These are phyloP conservation scores for Acanthopagrus latus DNA, from an alignment of 2,797 vertebrate species.

Conservation along the genomic window DNA sequence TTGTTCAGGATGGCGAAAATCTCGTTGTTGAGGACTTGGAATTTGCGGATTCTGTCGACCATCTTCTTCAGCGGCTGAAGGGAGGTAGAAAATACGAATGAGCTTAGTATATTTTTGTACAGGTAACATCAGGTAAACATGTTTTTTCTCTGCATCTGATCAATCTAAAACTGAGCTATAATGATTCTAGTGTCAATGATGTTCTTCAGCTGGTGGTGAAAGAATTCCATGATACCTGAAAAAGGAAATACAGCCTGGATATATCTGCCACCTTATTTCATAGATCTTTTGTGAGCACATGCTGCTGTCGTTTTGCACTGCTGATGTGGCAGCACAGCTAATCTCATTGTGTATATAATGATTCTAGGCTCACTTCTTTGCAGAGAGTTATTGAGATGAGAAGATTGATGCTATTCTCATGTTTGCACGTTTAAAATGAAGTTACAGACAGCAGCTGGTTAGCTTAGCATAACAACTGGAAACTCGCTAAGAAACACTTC, in stretches of 20 bases:
- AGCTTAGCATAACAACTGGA: not conserved
- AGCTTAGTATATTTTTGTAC: not conserved
- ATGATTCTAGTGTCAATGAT: conserved; percentile 87
- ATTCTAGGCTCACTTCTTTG: too few species aligned
- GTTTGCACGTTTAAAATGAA: not conserved
- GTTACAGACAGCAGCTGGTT: not conserved
- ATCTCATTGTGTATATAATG: too few species aligned
- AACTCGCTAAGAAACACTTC: not conserved
- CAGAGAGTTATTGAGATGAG: too few species aligned
- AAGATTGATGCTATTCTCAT: not conserved
- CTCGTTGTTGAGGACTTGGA: conserved; percentile 96
- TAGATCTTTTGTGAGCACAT: too few species aligned
- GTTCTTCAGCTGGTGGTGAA: conserved; percentile 99
- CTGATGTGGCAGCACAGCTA: too few species aligned
- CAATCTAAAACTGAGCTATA: too few species aligned
- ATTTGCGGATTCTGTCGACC: conserved; percentile 98
- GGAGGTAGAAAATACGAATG: not conserved
- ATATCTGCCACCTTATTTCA: not conserved
- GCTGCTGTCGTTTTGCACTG: too few species aligned
- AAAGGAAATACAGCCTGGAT: not conserved
- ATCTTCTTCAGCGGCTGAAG: conserved; percentile 97
- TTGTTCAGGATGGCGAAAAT: conserved; percentile 97
- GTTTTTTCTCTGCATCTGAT: not conserved
- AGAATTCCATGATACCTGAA: conserved; percentile 97
- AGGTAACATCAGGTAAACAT: not conserved